Evolutionary conservation across 2,113 vertebrate species (phyloP).

Genomic region (Telmatochromis brichardi): DNA sequence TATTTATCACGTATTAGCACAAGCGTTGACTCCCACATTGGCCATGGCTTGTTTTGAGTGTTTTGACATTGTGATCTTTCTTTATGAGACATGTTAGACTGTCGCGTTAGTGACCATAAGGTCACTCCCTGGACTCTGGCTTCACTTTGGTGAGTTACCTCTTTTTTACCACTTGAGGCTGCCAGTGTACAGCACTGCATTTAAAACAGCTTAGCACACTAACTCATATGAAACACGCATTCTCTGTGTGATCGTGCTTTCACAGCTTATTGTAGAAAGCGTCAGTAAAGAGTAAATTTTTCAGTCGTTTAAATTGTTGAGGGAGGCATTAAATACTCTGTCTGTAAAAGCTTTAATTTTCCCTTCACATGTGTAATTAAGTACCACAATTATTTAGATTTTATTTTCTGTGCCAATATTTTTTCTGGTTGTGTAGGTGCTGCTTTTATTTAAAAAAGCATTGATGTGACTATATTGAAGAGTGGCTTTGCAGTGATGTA

Average conservation of each 20-base stretch:
- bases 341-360: background rate
- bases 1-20: background rate
- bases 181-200: background rate
- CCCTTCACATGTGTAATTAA: background rate
- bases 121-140: background rate
- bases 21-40: background rate
- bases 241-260: background rate
- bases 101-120: background rate
- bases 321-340: background rate
- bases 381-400: background rate
- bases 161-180: background rate
- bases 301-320: background rate
- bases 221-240: background rate
- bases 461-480: background rate
- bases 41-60: background rate
- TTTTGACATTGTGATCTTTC: background rate
- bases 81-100: background rate
- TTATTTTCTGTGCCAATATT: background rate
- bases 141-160: background rate
- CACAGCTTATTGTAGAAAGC: background rate
- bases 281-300: fast-evolving
- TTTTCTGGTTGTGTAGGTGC: background rate
- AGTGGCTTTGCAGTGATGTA: background rate
- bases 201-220: background rate
- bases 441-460: background rate